Evolutionary conservation across 2,113 vertebrate species (phyloP), one percentile per base, ranked within the genome.

Genomic region (Catagonus wagneri): DNA sequence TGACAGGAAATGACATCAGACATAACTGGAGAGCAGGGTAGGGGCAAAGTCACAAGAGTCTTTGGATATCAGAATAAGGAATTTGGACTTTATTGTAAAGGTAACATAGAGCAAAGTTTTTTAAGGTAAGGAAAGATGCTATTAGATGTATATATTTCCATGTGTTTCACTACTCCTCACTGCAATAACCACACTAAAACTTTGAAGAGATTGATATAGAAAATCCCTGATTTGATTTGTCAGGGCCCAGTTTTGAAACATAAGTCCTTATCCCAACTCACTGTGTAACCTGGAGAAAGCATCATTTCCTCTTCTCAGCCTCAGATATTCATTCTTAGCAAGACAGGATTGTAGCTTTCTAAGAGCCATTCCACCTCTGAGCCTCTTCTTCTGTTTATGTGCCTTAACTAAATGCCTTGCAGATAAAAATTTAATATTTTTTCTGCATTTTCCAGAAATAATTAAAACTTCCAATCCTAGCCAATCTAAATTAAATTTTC

Each of bases 381-480:
- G 15, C 6, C 29, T 91, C 0, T 94, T 69, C 34, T 69, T 96
- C 90, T 95, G 32, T 81, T 89, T 72, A 58, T 75, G 56, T 86
- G 66, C 29, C 69, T 94, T 78, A 79, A 29, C 44, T 93, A 94
- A 66, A 80, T 78, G 27, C 50, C 61, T 89, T 83, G 50, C 23
- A 32, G 25, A 83, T 20, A 93, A 93, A 84, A 32, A 4, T 50
- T 34, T 83, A 93, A 74, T 72, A 58, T 95, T 88, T 91, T 65
- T 90, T 72, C 34, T 90, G 12, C 12, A 78, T 95, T 60, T 96
- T 9, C 74, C 86, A 93, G 68, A 95, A 93, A 92, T 96, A 93
- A 96, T 96, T 76, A 93, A 95, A 96, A 84, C 81, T 25, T 94
- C 74, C 39, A 52, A 17, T 95, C 93, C 68, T 89, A 87, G 65